Base-by-base conservation (phyloP, 2,113 vertebrate genomes). In the Myrmecophaga tridactyla region DNA sequence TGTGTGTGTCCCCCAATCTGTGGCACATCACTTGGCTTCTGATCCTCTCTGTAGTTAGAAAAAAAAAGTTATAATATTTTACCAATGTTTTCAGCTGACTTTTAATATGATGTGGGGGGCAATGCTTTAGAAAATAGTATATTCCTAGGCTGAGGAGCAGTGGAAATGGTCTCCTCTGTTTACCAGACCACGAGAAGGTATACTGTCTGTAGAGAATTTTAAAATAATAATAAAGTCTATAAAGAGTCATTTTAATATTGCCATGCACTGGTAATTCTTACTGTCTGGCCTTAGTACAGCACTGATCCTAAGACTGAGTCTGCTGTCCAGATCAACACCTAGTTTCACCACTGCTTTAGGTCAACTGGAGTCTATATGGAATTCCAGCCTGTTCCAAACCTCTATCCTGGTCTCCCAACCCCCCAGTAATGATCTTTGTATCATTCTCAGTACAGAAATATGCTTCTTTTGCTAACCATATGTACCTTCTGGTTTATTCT, bases 41-140 rank as follows among this genome's bases (percentile, higher is more conserved):
- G 48, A 25, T 96, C 96, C 43, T 97, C 98, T 56, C 98, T 98
- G 92, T 93, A 96, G 53, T 91, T 96, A 67, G 97, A 98, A 95
- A 98, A 98, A 83, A 99, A 99, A 97, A 98, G 96, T 98, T 98
- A 92, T 99, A 39, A 53, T 4, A 98, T 3, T 62, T 91, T 20
- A 72, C 8, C 92, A 78, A 84, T 97, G 89, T 72, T 98, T 31
- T 98, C 98, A 72, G 95, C 90, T 72, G 88, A 96, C 81, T 96
- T 97, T 80, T 98, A 98, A 2, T 41, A 3, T 0, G 89, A 48
- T 77, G 97, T 98, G 11, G 81, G 93, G 25, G 97, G 31, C 1
- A 95, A 97, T 69, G 97, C 97, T 91, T 97, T 97, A 63, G 96
- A 96, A 72, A 89, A 89, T 86, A 96, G 29, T 43, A 92, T 81